A percentile compares a stretch with the other conserved stretches of the same genome.
Evolutionary conservation across 2,888 invertebrate genomes (phyloP).

Genomic region (Punctoribates punctum): DNA sequence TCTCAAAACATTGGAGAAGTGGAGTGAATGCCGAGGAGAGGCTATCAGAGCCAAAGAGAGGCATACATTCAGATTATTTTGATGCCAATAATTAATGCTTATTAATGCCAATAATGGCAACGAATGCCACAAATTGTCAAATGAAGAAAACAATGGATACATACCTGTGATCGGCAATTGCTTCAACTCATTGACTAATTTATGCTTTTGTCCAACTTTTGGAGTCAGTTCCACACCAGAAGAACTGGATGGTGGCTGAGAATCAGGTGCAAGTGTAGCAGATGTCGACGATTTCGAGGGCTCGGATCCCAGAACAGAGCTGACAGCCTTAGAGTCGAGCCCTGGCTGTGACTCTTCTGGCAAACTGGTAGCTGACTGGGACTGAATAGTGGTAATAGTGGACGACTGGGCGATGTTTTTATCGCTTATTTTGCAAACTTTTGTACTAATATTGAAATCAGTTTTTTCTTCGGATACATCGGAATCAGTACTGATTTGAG

Average conservation of each 20-base stretch:
- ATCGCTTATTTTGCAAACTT: slow-evolving; percentile 11
- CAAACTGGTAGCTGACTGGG: slow-evolving; percentile 7
- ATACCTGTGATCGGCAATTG: slow-evolving; percentile 12
- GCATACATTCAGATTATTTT: neutral
- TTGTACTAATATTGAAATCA: slow-evolving; percentile 12
- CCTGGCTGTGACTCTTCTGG: neutral
- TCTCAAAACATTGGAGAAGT: neutral
- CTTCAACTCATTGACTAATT: slow-evolving; percentile 5
- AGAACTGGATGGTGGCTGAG: slow-evolving; percentile 12
- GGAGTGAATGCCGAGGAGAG: neutral
- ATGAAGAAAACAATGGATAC: neutral
- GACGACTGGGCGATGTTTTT: neutral
- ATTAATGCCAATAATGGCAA: neutral
- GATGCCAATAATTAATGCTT: slow-evolving; percentile 4
- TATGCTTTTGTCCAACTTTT: neutral
- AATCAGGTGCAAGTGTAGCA: slow-evolving; percentile 18
- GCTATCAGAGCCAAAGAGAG: too few relatives aligned
- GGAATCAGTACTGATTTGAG: slow-evolving; percentile 14
- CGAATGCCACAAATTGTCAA: neutral
- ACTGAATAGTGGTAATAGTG: too few relatives aligned
- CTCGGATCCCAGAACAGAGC: neutral
- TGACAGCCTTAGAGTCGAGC: neutral
- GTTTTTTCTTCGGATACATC: neutral
- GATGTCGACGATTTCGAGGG: neutral
- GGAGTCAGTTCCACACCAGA: neutral